A percentile compares a stretch with the other conserved stretches of the same genome.
Conservation (phyloP, 1,140 invertebrate species). For the Zeugodacus cucurbitae region DNA sequence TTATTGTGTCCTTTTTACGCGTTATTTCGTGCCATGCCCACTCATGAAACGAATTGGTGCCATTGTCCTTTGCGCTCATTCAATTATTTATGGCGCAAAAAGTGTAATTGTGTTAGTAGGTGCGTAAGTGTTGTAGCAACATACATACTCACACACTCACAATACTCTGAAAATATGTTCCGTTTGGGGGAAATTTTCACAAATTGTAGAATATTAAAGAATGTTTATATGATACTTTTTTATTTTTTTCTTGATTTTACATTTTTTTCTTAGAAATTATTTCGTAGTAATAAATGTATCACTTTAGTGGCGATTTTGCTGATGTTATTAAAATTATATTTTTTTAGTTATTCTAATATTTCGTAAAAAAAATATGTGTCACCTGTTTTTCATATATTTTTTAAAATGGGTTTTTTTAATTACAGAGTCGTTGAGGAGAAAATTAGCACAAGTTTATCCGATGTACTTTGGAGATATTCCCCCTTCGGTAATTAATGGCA, state of each 20-base stretch:
- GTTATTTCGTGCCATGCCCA: neutral
- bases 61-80: slow-evolving; percentile 10
- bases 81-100: slow-evolving; percentile 5
- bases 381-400: too few species aligned
- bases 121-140: neutral
- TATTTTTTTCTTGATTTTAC: neutral
- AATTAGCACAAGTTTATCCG: too few species aligned
- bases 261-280: neutral
- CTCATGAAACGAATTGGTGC: neutral
- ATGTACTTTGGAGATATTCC: too few species aligned
- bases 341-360: too few species aligned
- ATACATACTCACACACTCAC: neutral
- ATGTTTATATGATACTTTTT: neutral
- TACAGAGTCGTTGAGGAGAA: too few species aligned
- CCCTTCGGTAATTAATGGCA: too few species aligned
- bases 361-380: too few species aligned
- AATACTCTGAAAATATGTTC: neutral
- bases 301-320: too few species aligned
- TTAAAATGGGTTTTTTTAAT: too few species aligned
- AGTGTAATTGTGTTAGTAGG: neutral
- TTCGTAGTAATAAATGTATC: neutral
- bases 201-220: neutral
- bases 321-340: too few species aligned
- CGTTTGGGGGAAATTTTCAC: neutral
- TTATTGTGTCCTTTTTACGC: neutral